A percentile compares a stretch with the other conserved stretches of the same genome.
These are phyloP conservation scores for Odocoileus virginianus DNA, from an alignment of 2,113 vertebrate species.

Conservation along the genomic window DNA sequence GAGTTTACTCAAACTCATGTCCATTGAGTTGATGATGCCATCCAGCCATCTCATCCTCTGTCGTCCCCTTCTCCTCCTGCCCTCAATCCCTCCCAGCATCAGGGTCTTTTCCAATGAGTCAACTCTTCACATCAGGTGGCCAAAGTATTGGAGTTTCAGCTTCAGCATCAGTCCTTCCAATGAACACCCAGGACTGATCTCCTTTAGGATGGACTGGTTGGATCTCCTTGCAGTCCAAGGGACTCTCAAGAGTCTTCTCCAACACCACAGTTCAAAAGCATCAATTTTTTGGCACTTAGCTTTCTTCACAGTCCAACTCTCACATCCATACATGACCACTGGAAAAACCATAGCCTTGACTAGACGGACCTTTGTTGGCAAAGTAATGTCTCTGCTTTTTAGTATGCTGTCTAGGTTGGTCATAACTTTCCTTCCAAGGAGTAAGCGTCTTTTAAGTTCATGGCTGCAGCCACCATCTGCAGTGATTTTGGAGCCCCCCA, in stretches of 20 bases:
- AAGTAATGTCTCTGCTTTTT: not conserved
- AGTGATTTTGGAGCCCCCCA: not conserved
- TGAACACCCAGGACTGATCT: not conserved
- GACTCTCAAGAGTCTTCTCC: not conserved
- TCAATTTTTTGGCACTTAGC: rapidly evolving
- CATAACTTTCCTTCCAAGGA: not conserved
- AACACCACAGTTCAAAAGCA: not conserved
- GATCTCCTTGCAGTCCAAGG: not conserved
- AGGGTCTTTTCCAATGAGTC: rapidly evolving
- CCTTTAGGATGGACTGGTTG: not conserved
- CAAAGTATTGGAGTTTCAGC: not conserved
- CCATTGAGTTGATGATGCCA: rapidly evolving
- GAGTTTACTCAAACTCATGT: not conserved
- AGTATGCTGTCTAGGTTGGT: not conserved
- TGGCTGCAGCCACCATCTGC: not conserved
- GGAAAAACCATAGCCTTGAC: not conserved
- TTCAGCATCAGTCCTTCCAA: not conserved
- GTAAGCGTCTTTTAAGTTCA: not conserved
- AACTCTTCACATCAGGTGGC: rapidly evolving
- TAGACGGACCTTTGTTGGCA: not conserved
- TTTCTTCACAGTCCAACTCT: not conserved
- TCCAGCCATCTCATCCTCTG: not conserved
- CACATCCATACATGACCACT: not conserved
- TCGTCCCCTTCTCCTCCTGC: not conserved
- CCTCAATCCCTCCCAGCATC: not conserved